A percentile compares a stretch with the other conserved stretches of the same genome.
These are phyloP conservation scores for Gibbula magus DNA, from an alignment of 2,888 invertebrate species.

Conservation along the genomic window DNA sequence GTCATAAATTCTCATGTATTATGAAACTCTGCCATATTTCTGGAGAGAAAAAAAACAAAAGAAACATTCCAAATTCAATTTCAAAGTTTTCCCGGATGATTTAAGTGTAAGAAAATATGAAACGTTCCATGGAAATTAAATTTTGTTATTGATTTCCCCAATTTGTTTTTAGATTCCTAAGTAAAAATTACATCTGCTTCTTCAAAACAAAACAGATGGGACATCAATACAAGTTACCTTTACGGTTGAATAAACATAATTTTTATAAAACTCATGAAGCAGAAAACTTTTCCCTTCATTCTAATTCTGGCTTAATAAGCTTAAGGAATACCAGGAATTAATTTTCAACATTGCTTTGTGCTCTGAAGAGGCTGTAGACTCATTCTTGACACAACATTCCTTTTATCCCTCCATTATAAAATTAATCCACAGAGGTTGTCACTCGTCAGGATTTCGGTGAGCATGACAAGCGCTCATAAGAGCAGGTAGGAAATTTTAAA, in stretches of 20 bases:
- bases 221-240: background rate
- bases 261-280: conserved; percentile 1
- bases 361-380: conserved; percentile 1
- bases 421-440: background rate
- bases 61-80: too few species aligned
- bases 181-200: background rate
- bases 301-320: conserved; percentile 1
- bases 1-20: too few species aligned
- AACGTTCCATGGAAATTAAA: background rate
- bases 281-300: background rate
- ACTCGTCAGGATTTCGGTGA: background rate
- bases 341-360: conserved; percentile 23
- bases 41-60: too few species aligned
- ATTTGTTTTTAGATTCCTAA: background rate
- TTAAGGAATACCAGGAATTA: conserved; percentile 18
- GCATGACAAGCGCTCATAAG: conserved; percentile 14
- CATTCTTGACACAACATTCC: conserved; percentile 14
- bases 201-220: background rate
- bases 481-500: conserved; percentile 11
- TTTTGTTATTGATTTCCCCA: background rate
- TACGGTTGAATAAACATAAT: background rate
- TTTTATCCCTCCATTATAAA: conserved; percentile 22
- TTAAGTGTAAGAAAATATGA: background rate
- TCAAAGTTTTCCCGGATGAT: too few species aligned
- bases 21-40: too few species aligned